A percentile compares a stretch with the other conserved stretches of the same genome.
These are phyloP conservation scores for Xenops minutus DNA, from an alignment of 2,797 vertebrate genomes.

Conservation along the genomic window DNA sequence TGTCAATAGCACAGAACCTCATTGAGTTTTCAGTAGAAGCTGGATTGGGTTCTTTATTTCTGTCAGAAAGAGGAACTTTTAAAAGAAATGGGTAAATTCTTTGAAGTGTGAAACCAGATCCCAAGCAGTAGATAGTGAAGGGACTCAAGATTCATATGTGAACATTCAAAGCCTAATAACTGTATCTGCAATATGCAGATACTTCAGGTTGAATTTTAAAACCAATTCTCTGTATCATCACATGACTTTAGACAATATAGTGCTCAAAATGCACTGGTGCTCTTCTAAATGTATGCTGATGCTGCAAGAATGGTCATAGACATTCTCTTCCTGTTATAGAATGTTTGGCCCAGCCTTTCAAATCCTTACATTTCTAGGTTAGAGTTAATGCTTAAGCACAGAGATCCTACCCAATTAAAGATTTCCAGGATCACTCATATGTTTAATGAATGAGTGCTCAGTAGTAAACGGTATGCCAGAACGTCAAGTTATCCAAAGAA, in stretches of 20 bases:
- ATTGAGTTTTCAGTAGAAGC: not conserved
- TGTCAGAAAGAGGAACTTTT: not conserved
- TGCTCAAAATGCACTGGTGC: not conserved
- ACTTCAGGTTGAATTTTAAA: not conserved
- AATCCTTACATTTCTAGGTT: not conserved
- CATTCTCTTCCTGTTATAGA: not conserved
- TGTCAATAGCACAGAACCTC: not conserved
- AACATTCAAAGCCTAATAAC: not conserved
- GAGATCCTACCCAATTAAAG: not conserved
- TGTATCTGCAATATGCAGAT: not conserved
- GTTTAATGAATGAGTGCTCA: not conserved
- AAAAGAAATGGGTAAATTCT: not conserved
- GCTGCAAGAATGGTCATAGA: not conserved
- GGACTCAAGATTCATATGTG: not conserved
- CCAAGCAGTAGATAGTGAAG: not conserved
- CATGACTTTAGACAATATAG: not conserved
- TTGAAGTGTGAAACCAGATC: not conserved
- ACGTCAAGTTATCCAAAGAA: not conserved
- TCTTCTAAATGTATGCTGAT: not conserved
- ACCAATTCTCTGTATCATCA: not conserved
- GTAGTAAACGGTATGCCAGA: not conserved
- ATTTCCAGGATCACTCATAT: not conserved
- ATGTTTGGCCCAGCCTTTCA: not conserved
- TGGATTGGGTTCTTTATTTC: not conserved
- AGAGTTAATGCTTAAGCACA: not conserved